phyloP scores from a whole-genome alignment of 1,140 invertebrate species.

The Camponotus vicinus region DNA sequence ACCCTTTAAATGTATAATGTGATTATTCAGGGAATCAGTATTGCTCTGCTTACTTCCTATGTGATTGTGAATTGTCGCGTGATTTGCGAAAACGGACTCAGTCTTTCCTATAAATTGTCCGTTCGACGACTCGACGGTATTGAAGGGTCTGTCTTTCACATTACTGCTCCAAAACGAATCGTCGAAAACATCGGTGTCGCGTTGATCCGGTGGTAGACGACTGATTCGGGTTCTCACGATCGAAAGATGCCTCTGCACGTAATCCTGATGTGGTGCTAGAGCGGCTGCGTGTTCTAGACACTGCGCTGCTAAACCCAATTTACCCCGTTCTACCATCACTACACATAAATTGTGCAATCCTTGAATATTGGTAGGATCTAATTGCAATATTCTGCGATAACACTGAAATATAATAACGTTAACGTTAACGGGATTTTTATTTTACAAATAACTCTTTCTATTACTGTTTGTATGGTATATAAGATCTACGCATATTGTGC shows the following conservation, averaged over 20 bases:
- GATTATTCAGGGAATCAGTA: conserved; percentile 75
- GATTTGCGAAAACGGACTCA: conserved; percentile 79
- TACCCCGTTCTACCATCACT: conserved; percentile 96
- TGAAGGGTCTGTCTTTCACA: conserved; percentile 62
- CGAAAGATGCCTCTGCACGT: conserved; percentile 94
- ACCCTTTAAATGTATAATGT: conserved; percentile 79
- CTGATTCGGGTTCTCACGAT: conserved; percentile 92
- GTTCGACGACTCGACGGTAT: conserved; percentile 33
- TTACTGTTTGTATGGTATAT: background rate
- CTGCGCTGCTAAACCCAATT: conserved; percentile 92
- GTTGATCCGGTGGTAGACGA: conserved; percentile 80
- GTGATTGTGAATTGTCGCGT: conserved; percentile 79
- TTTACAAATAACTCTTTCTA: background rate
- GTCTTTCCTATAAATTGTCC: conserved; percentile 78
- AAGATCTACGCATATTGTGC: background rate
- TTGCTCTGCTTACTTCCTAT: conserved; percentile 72
- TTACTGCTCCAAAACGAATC: conserved; percentile 77
- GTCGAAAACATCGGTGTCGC: conserved; percentile 81
- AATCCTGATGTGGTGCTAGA: conserved; percentile 95
- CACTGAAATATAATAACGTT: conserved; percentile 88
- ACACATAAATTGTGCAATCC: conserved; percentile 98
- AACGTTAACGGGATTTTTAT: background rate
- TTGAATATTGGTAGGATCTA: conserved; percentile 97
- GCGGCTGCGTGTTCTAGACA: conserved; percentile 93
- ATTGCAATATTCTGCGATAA: conserved; percentile 94